Evolutionary conservation across 1,140 invertebrate genomes (phyloP), one percentile per base, ranked within the genome.

Genomic region (Colletes latitarsis): DNA sequence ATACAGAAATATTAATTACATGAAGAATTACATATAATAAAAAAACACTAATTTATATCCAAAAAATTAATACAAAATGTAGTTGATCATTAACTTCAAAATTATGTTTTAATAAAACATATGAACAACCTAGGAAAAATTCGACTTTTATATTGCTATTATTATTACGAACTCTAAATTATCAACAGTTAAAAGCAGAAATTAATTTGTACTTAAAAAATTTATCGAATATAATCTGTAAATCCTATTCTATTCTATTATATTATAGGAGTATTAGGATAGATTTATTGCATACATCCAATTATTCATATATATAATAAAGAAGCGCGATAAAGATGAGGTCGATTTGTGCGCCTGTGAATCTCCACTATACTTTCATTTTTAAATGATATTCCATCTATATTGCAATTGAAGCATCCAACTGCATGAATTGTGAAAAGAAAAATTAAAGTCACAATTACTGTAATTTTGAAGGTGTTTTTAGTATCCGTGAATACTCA

Each of bases 221-320:
- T 21, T 63, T 5, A 14, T 72, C 15, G 10, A 6, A 55, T 66
- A 52, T 39, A 46, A 46, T 19, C 19, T 19, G 3, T 46, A 19
- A 46, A n/a, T 14, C n/a, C 41, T n/a, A 43, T n/a, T 46, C 8
- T 64, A 64, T 66, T 66, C 0, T 30, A 46, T 66, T 66, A 66
- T 19, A 46, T 46, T 10, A 46, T 30, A 46, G n/a, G 12, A 10
- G 19, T 41, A 6, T 57, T n/a, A 43, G 57, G 15, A 41, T 68
- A 49, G 12, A 62, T 57, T 66, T 30, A 53, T 17, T 46, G 14
- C 17, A 68, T 73, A 17, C 49, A 39, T 57, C 53, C 17, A 1
- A 58, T 41, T 52, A 63, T 52, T 64, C 15, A 57, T 68, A 75
- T 75, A 53, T 41, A 46, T 30, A 71, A 72, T 53, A 43, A 19